A percentile compares a stretch with the other conserved stretches of the same genome.
phyloP scores from a whole-genome alignment of 2,888 invertebrate genomes.

The Osmoderma eremita region DNA sequence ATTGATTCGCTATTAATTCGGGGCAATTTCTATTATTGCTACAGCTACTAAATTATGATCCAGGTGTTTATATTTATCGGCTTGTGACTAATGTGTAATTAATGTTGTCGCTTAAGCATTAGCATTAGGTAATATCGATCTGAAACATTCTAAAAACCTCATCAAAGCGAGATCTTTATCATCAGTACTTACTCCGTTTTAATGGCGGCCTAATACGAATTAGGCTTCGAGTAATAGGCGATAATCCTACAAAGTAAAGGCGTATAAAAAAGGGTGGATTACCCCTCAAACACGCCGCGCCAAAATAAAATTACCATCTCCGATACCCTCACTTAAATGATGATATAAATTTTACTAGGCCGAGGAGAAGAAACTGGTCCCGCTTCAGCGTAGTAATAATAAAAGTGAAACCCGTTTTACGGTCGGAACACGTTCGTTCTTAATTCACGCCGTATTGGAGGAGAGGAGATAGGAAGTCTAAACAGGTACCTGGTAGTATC shows the following conservation, averaged over 20 bases:
- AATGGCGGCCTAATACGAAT: too few species aligned
- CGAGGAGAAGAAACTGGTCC: background rate
- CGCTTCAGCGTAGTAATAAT: slow-evolving; percentile 1
- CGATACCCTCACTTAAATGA: slow-evolving; percentile 6
- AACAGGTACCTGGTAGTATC: slow-evolving; percentile 4
- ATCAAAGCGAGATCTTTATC: too few species aligned
- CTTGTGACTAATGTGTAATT: too few species aligned
- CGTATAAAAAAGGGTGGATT: too few species aligned
- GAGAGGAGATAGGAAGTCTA: too few species aligned
- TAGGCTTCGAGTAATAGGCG: too few species aligned
- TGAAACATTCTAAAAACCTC: too few species aligned
- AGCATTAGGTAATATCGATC: too few species aligned
- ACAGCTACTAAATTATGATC: background rate
- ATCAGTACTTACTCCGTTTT: too few species aligned
- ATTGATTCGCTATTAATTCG: slow-evolving; percentile 10
- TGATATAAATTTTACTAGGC: slow-evolving; percentile 26
- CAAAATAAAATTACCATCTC: slow-evolving; percentile 29
- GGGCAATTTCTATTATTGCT: background rate
- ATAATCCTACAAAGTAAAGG: too few species aligned
- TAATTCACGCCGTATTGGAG: slow-evolving; percentile 3
- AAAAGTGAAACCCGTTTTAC: slow-evolving; percentile 23
- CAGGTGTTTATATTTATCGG: too few species aligned
- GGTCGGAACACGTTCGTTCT: slow-evolving; percentile 14
- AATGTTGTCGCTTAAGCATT: too few species aligned
- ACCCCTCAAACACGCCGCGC: background rate